phyloP scores from a whole-genome alignment of 2,797 vertebrate genomes.

The Gallirallus australis region DNA sequence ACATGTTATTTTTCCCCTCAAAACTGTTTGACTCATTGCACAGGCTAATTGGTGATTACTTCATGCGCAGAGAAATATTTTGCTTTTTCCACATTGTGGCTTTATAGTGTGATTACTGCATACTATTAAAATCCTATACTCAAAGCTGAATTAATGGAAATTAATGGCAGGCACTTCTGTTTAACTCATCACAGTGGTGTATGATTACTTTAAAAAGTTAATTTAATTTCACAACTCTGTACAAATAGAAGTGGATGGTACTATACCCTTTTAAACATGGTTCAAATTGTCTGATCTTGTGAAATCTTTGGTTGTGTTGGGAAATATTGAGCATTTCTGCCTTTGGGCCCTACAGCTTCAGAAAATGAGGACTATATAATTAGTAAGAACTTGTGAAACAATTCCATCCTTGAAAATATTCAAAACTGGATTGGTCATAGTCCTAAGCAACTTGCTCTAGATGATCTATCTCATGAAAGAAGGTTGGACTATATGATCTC shows the following conservation, averaged over 20 bases:
- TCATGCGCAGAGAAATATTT: neutral
- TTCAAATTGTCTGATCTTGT: neutral
- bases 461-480: neutral
- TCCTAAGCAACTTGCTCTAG: neutral
- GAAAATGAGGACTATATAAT: neutral
- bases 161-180: neutral
- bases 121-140: neutral
- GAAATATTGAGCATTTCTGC: neutral
- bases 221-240: neutral
- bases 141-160: neutral
- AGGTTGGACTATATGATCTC: neutral
- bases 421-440: accelerated
- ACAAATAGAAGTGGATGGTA: neutral
- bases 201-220: neutral
- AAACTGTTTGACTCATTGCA: neutral
- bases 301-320: neutral
- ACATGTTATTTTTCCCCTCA: neutral
- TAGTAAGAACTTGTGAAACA: neutral
- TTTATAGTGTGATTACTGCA: neutral
- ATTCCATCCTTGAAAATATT: neutral
- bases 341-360: neutral
- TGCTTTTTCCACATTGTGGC: neutral
- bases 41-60: neutral
- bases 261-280: neutral
- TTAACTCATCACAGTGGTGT: neutral